Evolutionary conservation across 1,140 invertebrate species (phyloP).

Genomic region (Bilobella aurantiaca): DNA sequence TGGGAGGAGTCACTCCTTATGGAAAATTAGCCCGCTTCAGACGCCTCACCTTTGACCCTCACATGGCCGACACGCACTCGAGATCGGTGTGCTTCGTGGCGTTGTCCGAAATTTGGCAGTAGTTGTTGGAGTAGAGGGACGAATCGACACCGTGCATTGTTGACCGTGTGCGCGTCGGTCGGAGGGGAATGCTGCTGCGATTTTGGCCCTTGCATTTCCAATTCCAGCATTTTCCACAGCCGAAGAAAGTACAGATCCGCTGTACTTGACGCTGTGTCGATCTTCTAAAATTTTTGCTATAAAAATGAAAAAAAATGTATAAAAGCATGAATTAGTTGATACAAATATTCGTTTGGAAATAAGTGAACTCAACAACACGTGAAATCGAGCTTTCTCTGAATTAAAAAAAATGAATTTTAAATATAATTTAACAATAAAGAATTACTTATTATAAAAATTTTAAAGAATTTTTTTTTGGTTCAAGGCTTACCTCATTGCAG

Average conservation of each 20-base stretch:
- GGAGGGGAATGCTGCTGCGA: not conserved
- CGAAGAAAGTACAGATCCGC: constrained; percentile 14
- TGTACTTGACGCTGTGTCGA: constrained; percentile 38
- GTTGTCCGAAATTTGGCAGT: constrained; percentile 7
- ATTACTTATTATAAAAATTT: no score
- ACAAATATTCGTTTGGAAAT: no score
- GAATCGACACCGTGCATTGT: not conserved
- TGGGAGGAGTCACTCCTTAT: not conserved
- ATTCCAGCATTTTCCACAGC: constrained; percentile 15
- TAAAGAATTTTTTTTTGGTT: not conserved
- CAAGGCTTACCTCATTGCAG: constrained; percentile 42
- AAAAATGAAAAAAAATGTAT: not conserved
- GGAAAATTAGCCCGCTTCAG: no score
- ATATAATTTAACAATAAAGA: no score
- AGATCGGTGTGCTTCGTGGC: constrained; percentile 12
- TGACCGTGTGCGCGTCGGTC: constrained; percentile 4
- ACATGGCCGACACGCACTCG: constrained; percentile 14
- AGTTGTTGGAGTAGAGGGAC: not conserved
- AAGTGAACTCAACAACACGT: no score
- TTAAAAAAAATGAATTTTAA: no score
- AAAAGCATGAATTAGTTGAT: not conserved
- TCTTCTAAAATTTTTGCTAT: constrained; percentile 42
- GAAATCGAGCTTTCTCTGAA: no score
- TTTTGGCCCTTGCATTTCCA: not conserved
- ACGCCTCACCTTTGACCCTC: not conserved